Conservation (phyloP, 2,797 vertebrate genomes). For the Chiroxiphia lanceolata region DNA sequence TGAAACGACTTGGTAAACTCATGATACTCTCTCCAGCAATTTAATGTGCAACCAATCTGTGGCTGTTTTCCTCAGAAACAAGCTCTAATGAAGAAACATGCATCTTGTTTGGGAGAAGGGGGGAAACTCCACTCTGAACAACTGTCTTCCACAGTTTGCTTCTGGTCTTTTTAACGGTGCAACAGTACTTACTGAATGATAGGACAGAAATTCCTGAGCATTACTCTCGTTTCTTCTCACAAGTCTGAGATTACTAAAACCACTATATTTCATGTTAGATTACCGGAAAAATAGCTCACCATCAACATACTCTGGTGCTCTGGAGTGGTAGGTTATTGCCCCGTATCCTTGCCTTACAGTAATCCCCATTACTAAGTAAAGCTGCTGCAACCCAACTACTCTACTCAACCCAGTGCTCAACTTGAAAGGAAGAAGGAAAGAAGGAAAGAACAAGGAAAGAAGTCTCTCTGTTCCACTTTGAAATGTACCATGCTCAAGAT, state of each 20-base stretch:
- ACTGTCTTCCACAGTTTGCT: background rate
- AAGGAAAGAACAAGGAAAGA: background rate
- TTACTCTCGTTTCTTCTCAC: background rate
- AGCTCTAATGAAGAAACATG: background rate
- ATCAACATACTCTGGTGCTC: background rate
- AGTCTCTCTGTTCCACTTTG: background rate
- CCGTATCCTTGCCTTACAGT: background rate
- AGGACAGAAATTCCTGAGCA: background rate
- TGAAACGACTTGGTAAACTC: background rate
- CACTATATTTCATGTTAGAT: background rate
- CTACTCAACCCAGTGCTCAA: background rate
- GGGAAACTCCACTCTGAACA: background rate
- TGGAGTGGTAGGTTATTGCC: background rate
- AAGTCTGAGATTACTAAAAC: background rate
- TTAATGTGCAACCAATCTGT: background rate
- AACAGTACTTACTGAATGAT: background rate
- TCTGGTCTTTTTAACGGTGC: background rate
- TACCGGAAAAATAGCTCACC: background rate
- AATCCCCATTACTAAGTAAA: background rate
- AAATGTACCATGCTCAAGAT: background rate
- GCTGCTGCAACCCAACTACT: background rate
- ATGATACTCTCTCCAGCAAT: background rate
- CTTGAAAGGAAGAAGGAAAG: background rate
- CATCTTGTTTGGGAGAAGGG: background rate
- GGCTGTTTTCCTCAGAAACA: background rate